phyloP scores from a whole-genome alignment of 2,113 vertebrate species.

The Phyllostomus hastatus region DNA sequence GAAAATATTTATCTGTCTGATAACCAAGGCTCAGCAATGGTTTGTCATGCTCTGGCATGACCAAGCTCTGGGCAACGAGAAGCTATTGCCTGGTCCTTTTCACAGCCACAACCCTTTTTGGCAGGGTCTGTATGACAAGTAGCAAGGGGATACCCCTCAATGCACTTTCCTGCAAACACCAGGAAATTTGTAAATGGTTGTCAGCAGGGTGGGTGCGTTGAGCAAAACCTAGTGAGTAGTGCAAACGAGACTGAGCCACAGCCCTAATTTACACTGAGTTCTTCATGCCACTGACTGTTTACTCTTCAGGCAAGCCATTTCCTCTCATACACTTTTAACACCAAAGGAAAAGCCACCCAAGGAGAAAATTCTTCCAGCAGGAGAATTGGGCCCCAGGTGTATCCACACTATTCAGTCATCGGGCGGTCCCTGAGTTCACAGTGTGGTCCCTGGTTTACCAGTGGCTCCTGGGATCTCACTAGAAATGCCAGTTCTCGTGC shows the following conservation, averaged over 20 bases:
- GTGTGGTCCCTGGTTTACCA: background rate
- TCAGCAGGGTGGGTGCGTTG: background rate
- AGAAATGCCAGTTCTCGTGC: background rate
- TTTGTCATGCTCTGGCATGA: background rate
- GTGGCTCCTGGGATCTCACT: background rate
- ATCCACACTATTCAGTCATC: background rate
- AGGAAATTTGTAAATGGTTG: rapidly evolving
- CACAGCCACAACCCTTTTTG: background rate
- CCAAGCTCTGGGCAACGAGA: background rate
- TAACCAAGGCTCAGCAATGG: background rate
- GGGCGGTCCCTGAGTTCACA: background rate
- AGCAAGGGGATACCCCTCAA: background rate
- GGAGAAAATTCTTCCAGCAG: background rate
- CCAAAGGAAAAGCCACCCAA: background rate
- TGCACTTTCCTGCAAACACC: background rate
- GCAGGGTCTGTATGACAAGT: background rate
- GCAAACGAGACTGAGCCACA: background rate
- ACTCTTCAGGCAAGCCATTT: background rate
- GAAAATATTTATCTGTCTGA: background rate
- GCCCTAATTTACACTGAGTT: background rate
- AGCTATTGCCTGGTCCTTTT: background rate
- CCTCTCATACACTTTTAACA: background rate
- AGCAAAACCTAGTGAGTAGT: background rate
- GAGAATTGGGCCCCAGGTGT: too few species aligned
- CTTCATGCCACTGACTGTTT: background rate